Base-by-base conservation (phyloP, 2,797 vertebrate genomes). In the Rousettus madagascariensis region DNA sequence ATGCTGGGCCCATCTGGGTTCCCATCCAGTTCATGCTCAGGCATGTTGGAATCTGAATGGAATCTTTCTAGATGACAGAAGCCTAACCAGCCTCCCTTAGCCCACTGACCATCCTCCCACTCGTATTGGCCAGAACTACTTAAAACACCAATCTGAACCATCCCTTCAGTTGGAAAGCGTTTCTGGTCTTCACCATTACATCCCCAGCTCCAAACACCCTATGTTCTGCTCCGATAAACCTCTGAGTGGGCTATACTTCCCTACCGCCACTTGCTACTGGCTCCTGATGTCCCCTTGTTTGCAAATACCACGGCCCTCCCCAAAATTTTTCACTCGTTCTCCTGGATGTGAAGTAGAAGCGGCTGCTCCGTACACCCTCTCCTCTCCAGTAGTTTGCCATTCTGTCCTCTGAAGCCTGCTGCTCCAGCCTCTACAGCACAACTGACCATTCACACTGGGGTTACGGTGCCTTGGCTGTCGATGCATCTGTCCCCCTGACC, bases 401-500 rank as follows among this genome's bases (percentile, higher is more conserved):
- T 51, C 43, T 53, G 63, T 36, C 63, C 55, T 86, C 87, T 13
- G 33, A 77, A 43, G 63, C 53, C 82, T 10, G 2, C 38, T 59
- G 10, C 22, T 36, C 26, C 30, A 59, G 66, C n/a, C 24, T 38
- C 1, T 3, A 0, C 36, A 30, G 33, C 1, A 13, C 19, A 11
- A 15, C 71, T 77, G 15, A 8, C 72, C 38, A 28, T 28, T 61
- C 49, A 66, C 69, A 24, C 2, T 0, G 11, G 59, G 43, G 16
- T 20, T 20, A 28, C 15, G 5, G 33, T 5, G 8, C 4, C 13
- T 69, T 2, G 33, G 28, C 30, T 53, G 53, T 24, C 13, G 13
- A 71, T 0, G 9, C 3, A 0, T 9, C 36, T 41, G 9, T 19
- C 8, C 24, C 51, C n/a, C 57, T 2, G 7, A 19, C 15, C 6